Evolutionary conservation across 2,113 vertebrate species (phyloP).

Genomic region (Cottus gobio): DNA sequence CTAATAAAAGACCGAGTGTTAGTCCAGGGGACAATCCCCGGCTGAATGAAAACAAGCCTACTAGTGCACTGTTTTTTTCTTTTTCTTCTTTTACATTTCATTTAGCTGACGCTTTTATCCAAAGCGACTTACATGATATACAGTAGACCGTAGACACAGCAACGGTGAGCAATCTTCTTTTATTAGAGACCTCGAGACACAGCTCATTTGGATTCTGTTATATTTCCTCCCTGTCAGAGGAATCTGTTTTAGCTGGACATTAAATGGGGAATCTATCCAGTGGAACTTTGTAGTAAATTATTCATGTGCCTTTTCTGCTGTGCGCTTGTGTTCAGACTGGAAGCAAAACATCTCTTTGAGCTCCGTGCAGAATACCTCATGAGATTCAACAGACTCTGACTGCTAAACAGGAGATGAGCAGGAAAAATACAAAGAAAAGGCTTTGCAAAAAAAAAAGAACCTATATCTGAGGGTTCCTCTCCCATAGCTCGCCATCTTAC

Average conservation of each 20-base stretch:
- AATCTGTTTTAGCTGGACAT: neutral
- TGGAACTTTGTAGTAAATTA: neutral
- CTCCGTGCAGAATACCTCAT: neutral
- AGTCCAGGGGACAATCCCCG: neutral
- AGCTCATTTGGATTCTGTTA: constrained; percentile 18
- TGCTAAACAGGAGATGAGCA: neutral
- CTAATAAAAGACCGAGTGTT: neutral
- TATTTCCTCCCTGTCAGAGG: constrained; percentile 1
- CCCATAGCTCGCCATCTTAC: neutral
- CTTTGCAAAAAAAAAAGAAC: too few species aligned
- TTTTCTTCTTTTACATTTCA: too few species aligned
- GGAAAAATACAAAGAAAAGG: neutral
- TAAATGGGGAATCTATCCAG: constrained; percentile 1
- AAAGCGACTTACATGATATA: too few species aligned
- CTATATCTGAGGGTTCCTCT: too few species aligned
- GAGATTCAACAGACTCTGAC: neutral
- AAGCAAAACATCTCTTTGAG: neutral
- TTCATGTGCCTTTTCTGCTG: constrained; percentile 1
- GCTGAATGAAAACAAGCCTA: neutral
- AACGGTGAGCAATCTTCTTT: too few species aligned
- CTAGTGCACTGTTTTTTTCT: neutral
- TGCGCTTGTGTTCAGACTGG: neutral
- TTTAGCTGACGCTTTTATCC: too few species aligned
- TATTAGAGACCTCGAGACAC: neutral
- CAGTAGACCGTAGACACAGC: too few species aligned